Percentiles rank a stretch among this genome's conserved stretches.
Evolutionary conservation across 2,113 vertebrate species (phyloP).

Genomic region (Paradoxurus hermaphroditus): DNA sequence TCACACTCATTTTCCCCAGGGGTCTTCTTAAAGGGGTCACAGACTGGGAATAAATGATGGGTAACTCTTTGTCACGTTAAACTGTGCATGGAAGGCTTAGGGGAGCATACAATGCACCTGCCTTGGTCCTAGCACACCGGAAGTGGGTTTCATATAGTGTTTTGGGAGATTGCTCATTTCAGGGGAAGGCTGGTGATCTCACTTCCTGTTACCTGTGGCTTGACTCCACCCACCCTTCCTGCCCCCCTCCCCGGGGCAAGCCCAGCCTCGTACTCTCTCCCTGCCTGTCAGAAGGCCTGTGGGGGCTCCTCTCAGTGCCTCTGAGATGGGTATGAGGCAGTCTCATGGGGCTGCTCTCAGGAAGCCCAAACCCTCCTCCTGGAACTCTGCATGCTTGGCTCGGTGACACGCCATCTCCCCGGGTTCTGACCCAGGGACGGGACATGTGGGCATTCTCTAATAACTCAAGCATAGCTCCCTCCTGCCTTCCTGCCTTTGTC

Average conservation of each 20-base stretch:
- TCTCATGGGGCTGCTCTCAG: background rate
- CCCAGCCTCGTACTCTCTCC: background rate
- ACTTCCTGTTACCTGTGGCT: background rate
- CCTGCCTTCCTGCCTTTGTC: constrained; percentile 62
- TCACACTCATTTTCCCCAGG: background rate
- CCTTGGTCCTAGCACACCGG: rapidly evolving
- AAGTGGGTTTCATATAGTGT: no score
- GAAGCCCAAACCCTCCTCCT: constrained; percentile 54
- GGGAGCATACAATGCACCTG: background rate
- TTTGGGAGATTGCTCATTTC: background rate
- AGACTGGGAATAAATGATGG: background rate
- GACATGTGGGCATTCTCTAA: constrained; percentile 65
- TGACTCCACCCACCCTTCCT: background rate
- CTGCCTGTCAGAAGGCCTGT: background rate
- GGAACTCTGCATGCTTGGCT: constrained; percentile 44
- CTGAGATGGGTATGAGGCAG: background rate
- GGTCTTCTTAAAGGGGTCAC: background rate
- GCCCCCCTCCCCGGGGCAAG: background rate
- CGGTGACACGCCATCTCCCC: constrained; percentile 40
- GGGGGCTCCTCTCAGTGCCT: background rate
- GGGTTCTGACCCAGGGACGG: constrained; percentile 64
- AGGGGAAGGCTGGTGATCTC: background rate
- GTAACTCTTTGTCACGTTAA: background rate
- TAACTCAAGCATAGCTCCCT: constrained; percentile 66
- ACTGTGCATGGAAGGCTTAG: rapidly evolving